Percentiles rank a stretch among this genome's conserved stretches.
Conservation (phyloP, 2,113 vertebrate genomes). For the Gobio gobio region DNA sequence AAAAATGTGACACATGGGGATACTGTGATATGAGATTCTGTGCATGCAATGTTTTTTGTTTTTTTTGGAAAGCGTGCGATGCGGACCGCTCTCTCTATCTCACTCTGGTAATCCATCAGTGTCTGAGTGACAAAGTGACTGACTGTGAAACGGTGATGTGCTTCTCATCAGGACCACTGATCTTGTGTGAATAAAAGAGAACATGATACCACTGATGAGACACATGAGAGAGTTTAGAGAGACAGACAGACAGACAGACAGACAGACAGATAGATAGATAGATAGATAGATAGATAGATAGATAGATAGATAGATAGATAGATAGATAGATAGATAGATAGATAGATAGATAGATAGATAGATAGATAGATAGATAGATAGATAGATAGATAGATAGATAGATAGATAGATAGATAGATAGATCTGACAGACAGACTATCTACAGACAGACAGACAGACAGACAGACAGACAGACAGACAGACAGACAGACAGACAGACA, state of each 20-base stretch:
- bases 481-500: too few relatives aligned
- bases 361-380: background rate
- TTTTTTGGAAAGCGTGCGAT: constrained; percentile 1
- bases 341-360: background rate
- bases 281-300: background rate
- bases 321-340: background rate
- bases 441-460: too few relatives aligned
- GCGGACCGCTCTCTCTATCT: background rate
- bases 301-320: background rate
- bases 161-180: constrained; percentile 25
- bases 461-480: too few relatives aligned
- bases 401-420: background rate
- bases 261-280: background rate
- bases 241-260: background rate
- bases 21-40: background rate
- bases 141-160: constrained; percentile 39
- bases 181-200: constrained; percentile 7
- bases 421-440: background rate
- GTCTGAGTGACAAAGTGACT: constrained; percentile 28
- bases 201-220: constrained; percentile 29
- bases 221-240: constrained; percentile 11
- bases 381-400: background rate
- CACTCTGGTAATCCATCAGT: constrained; percentile 19
- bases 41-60: background rate
- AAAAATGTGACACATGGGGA: background rate